Percentiles rank a stretch among this genome's conserved stretches.
Evolutionary conservation across 1,140 invertebrate genomes (phyloP).

Genomic region (Euwallacea similis): DNA sequence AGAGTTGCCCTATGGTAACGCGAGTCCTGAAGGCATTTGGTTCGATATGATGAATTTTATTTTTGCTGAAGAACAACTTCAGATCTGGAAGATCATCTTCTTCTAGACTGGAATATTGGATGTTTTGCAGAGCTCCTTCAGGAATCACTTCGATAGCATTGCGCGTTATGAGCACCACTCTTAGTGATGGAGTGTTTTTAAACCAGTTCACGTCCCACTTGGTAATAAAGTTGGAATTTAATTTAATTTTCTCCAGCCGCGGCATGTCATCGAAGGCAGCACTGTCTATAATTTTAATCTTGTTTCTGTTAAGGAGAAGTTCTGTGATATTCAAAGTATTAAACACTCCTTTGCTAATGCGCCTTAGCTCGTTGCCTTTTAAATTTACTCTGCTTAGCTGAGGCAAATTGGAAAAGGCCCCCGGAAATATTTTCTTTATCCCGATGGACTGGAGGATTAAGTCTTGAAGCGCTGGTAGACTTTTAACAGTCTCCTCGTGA

Average conservation of each 20-base stretch:
- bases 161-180: slow-evolving; percentile 40
- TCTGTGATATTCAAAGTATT: slow-evolving; percentile 44
- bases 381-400: slow-evolving; percentile 42
- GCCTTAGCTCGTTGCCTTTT: slow-evolving; percentile 44
- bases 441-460: slow-evolving; percentile 41
- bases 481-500: slow-evolving; percentile 39
- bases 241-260: slow-evolving; percentile 42
- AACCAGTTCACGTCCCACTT: slow-evolving; percentile 49
- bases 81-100: slow-evolving; percentile 30
- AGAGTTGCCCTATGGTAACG: slow-evolving; percentile 41
- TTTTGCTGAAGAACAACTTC: slow-evolving; percentile 48
- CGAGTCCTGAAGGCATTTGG: slow-evolving; percentile 42
- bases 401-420: slow-evolving; percentile 48
- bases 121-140: slow-evolving; percentile 43
- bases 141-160: slow-evolving; percentile 45
- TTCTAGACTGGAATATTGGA: slow-evolving; percentile 38
- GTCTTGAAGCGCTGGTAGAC: slow-evolving; percentile 42
- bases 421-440: slow-evolving; percentile 42
- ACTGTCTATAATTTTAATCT: slow-evolving; percentile 44
- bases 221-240: slow-evolving; percentile 45
- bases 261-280: slow-evolving; percentile 50
- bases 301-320: slow-evolving; percentile 47
- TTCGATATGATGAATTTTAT: slow-evolving; percentile 44
- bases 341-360: slow-evolving; percentile 47
- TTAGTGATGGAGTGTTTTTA: slow-evolving; percentile 43